A percentile compares a stretch with the other conserved stretches of the same genome.
Evolutionary conservation across 2,797 vertebrate genomes (phyloP).

Genomic region (Rhynchotus rufescens): DNA sequence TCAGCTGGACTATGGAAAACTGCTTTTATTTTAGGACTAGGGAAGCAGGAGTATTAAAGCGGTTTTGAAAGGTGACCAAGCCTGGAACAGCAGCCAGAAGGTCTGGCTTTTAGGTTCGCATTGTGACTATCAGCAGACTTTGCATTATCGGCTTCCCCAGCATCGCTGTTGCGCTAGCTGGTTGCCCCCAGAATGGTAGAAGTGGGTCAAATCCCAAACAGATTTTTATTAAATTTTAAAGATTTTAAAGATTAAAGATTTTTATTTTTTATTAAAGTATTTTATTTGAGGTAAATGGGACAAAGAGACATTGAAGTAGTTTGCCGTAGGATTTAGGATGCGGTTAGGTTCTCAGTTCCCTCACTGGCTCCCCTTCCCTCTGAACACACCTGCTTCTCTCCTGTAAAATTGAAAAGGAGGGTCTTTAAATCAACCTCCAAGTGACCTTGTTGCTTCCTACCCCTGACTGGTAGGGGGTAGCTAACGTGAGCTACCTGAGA

Average conservation of each 20-base stretch:
- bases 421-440: not conserved
- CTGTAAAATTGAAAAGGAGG: not conserved
- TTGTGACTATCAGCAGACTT: not conserved
- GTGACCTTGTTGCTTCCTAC: not conserved
- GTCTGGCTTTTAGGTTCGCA: constrained; percentile 1
- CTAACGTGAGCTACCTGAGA: not conserved
- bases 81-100: constrained; percentile 4
- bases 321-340: not conserved
- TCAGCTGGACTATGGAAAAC: not conserved
- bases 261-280: not conserved
- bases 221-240: not conserved
- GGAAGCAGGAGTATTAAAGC: constrained; percentile 8
- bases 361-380: not conserved
- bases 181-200: not conserved
- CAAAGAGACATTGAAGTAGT: not conserved
- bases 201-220: not conserved
- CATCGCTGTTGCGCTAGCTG: not conserved
- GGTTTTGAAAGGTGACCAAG: constrained; percentile 37
- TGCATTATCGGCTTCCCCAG: not conserved
- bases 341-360: not conserved
- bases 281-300: not conserved
- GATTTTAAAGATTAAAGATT: too few species aligned
- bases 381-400: not conserved
- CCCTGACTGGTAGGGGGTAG: not conserved
- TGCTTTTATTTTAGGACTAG: constrained; percentile 39